These are phyloP conservation scores for Pelobates fuscus DNA, from an alignment of 2,113 vertebrate species.

Conservation along the genomic window DNA sequence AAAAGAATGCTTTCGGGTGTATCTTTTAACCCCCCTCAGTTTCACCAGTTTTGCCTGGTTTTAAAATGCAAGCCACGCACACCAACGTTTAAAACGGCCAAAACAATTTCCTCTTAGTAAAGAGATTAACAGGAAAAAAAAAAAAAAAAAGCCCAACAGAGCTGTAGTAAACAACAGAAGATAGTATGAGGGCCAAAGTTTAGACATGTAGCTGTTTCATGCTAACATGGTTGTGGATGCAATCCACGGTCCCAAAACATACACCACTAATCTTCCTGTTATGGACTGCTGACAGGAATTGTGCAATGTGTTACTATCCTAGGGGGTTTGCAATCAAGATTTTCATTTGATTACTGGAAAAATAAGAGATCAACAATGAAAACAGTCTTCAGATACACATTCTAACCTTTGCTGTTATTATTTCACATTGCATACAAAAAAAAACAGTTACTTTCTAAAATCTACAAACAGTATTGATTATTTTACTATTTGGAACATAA, in stretches of 20 bases:
- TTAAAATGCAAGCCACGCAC: neutral
- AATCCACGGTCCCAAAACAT: neutral
- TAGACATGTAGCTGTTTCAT: constrained; percentile 1
- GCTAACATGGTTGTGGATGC: neutral
- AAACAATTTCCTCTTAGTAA: constrained; percentile 37
- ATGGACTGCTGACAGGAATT: neutral
- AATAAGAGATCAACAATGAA: no score
- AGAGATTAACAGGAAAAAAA: neutral
- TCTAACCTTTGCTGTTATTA: no score
- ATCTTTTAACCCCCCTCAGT: no score
- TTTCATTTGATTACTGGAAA: no score
- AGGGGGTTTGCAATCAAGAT: neutral
- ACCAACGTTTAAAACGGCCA: neutral
- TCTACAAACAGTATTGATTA: no score
- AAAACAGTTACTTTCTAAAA: no score
- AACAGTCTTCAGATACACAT: no score
- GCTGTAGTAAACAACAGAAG: constrained; percentile 21
- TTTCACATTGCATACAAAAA: no score
- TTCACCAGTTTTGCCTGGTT: neutral
- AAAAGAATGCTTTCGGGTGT: no score
- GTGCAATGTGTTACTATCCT: neutral
- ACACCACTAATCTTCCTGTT: neutral
- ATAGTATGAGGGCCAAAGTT: constrained; percentile 26
- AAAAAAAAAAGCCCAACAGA: constrained; percentile 5
- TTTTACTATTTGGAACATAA: no score